These are phyloP conservation scores for Rhizomys pruinosus DNA, from an alignment of 2,113 vertebrate species.

Conservation along the genomic window DNA sequence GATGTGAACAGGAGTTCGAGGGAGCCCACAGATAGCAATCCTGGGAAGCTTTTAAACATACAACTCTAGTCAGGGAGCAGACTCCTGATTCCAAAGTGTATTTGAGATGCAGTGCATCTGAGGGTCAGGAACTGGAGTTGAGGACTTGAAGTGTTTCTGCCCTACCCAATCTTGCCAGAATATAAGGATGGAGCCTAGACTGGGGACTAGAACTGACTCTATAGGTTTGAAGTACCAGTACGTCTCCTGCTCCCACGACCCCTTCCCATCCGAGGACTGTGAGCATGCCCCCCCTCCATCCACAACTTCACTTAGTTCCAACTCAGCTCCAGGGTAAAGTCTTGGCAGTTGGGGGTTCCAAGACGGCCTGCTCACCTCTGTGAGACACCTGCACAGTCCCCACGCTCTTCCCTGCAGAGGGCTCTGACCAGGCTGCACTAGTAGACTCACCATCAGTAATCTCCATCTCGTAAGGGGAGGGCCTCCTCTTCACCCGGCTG, in stretches of 20 bases:
- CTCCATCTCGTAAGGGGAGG: conserved; percentile 96
- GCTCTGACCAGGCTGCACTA: not conserved
- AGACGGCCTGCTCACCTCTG: not conserved
- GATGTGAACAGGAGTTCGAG: not conserved
- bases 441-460: conserved; percentile 92
- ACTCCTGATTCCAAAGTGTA: not conserved
- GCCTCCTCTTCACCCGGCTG: conserved; percentile 92
- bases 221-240: not conserved
- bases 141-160: not conserved
- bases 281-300: not conserved
- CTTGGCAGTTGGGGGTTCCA: not conserved
- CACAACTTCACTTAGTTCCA: not conserved
- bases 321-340: not conserved
- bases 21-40: not conserved
- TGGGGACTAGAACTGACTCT: not conserved
- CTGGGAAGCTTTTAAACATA: not conserved
- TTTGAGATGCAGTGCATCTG: not conserved
- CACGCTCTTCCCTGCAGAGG: not conserved
- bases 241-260: not conserved
- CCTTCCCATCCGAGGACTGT: not conserved
- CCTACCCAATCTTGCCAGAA: not conserved
- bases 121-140: not conserved
- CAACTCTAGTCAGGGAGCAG: not conserved
- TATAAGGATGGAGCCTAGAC: not conserved
- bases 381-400: not conserved